Evolutionary conservation across 1,140 invertebrate species (phyloP).

Genomic region (Callitettix versicolor): DNA sequence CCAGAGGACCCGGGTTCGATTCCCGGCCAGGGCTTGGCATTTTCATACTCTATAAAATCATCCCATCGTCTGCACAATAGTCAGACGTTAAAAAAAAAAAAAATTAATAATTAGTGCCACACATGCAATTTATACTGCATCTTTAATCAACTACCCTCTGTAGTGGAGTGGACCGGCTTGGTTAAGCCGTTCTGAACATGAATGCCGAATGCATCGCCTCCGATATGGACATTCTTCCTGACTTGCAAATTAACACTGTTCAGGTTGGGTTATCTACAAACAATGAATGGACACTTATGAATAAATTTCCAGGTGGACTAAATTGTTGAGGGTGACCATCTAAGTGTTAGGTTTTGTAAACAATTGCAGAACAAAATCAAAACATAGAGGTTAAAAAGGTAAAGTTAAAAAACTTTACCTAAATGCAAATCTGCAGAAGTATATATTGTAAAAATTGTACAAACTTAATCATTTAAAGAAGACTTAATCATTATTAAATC

Average conservation of each 20-base stretch:
- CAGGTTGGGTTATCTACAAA: neutral
- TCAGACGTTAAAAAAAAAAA: too few relatives aligned
- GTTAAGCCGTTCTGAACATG: too few relatives aligned
- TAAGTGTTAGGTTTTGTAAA: neutral
- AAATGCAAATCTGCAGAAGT: neutral
- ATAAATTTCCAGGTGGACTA: neutral
- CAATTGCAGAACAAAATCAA: neutral
- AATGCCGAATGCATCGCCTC: neutral
- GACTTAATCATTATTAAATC: neutral
- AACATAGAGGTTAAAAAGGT: neutral
- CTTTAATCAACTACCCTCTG: neutral
- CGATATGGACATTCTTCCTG: neutral
- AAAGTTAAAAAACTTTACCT: neutral
- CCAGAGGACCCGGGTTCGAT: too few relatives aligned
- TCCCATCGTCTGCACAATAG: too few relatives aligned
- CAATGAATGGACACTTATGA: neutral
- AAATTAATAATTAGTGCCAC: too few relatives aligned
- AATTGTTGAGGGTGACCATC: neutral
- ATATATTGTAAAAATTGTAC: neutral
- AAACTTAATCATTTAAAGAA: neutral
- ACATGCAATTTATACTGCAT: conserved; percentile 18
- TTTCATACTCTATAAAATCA: too few relatives aligned
- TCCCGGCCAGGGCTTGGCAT: too few relatives aligned
- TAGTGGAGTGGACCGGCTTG: conserved; percentile 18
- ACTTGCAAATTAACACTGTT: neutral